Conservation (phyloP, 2,113 vertebrate genomes). For the Mellivora capensis region DNA sequence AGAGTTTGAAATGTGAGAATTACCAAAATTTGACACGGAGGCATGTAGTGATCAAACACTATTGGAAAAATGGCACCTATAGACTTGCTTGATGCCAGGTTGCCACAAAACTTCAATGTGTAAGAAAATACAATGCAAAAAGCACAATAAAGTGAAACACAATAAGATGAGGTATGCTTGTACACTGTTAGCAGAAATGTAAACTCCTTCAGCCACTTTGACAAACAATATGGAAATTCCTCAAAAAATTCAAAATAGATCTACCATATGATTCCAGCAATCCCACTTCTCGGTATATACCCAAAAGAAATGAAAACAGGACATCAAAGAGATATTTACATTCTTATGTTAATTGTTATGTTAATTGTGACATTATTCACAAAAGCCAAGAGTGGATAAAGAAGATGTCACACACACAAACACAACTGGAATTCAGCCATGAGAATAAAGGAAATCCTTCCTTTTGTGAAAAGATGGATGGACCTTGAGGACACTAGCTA, state of each 20-base stretch:
- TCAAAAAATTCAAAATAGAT: neutral
- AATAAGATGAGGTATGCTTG: neutral
- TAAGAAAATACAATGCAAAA: neutral
- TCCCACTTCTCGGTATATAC: neutral
- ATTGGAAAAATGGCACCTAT: neutral
- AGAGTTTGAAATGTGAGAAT: neutral
- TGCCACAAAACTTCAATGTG: neutral
- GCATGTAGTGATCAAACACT: neutral
- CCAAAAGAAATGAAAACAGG: neutral
- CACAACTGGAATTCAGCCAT: neutral
- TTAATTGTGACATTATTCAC: neutral
- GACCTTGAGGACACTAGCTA: neutral
- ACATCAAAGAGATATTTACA: neutral
- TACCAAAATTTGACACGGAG: neutral
- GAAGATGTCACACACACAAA: neutral
- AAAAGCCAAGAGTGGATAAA: neutral
- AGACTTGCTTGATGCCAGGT: neutral
- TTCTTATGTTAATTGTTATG: neutral
- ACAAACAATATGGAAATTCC: neutral
- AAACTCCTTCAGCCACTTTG: neutral
- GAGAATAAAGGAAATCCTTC: neutral
- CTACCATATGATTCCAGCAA: neutral
- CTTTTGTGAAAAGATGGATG: neutral
- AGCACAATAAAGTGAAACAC: neutral
- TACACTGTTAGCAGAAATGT: neutral